Percentiles rank a stretch among this genome's conserved stretches.
phyloP scores from a whole-genome alignment of 1,140 invertebrate species.

The Caenorhabditis latens region DNA sequence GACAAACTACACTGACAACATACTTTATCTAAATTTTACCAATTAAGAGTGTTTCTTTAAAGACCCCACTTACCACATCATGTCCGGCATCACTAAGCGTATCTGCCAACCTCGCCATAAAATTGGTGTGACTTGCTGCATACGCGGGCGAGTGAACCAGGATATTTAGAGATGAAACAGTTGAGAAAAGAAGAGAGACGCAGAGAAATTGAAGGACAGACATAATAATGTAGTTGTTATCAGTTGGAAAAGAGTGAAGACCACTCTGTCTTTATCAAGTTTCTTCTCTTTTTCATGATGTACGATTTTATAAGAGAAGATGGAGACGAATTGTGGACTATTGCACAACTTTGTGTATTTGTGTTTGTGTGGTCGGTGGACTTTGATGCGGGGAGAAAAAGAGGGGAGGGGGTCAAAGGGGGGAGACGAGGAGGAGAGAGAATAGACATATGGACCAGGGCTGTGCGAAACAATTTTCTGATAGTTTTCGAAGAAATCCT shows the following conservation, averaged over 20 bases:
- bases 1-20: too few species aligned
- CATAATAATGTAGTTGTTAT: not conserved
- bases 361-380: not conserved
- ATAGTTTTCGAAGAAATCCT: not conserved
- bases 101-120: constrained; percentile 56
- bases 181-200: not conserved
- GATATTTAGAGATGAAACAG: not conserved
- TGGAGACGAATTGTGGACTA: not conserved
- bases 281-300: not conserved
- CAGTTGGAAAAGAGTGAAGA: not conserved
- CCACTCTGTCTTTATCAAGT: not conserved
- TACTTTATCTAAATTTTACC: not conserved
- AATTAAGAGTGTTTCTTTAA: not conserved
- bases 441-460: not conserved
- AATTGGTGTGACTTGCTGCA: constrained; percentile 53
- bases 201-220: not conserved
- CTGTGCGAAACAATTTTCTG: too few species aligned
- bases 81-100: constrained; percentile 79
- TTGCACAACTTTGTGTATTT: constrained; percentile 6
- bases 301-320: not conserved
- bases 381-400: not conserved
- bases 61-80: constrained; percentile 64
- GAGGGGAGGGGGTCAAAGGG: not conserved
- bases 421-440: not conserved
- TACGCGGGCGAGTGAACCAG: constrained; percentile 46